Base-by-base conservation (phyloP, 2,113 vertebrate genomes). In the Gobius niger region DNA sequence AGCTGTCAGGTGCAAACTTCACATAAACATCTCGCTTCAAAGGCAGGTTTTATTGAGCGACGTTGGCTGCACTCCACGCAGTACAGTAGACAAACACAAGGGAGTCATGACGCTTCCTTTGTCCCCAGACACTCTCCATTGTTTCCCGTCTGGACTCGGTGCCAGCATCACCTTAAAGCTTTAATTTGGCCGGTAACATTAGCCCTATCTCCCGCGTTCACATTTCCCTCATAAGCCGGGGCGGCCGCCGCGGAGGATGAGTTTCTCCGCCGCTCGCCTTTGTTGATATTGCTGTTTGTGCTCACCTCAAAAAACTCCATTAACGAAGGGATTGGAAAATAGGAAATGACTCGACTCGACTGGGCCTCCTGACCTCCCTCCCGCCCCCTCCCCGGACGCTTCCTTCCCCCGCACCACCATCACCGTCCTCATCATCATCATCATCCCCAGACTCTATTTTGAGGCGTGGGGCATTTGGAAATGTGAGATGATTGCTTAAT, bases 401-500 rank as follows among this genome's bases (percentile, higher is more conserved):
- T 46, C 44, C 44, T 46, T 46, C 44, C 44, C 7, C 44, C 44
- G 1, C 60, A 34, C 24, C 24, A 34, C 24, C 24, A n/a, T n/a
- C n/a, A 34, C 24, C 24, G 70, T 64, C 57, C 61, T 57, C 71
- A 68, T 79, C 44, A 46, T 64, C 57, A 57, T 57, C 71, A 68
- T 79, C 44, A 46, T 46, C 44, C 72, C 82, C 60, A 41, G 70
- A 82, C 67, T 84, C 83, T 72, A 72, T 85, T 82, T 85, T 75
- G 66, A 80, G 69, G 65, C 65, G 49, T 50, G 46, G n/a, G 34
- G 47, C 34, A 79, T 65, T 59, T 63, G 3, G n/a, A 75, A 81
- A 67, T 73, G 77, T 60, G 61, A 67, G 78, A 85, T 86, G 84
- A 88, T 83, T 88, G 83, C 79, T 85, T 84, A 85, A 86, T 89